Evolutionary conservation across 2,888 invertebrate species (phyloP), one percentile per base, ranked within the genome.

Genomic region (Syrista parreyssii): DNA sequence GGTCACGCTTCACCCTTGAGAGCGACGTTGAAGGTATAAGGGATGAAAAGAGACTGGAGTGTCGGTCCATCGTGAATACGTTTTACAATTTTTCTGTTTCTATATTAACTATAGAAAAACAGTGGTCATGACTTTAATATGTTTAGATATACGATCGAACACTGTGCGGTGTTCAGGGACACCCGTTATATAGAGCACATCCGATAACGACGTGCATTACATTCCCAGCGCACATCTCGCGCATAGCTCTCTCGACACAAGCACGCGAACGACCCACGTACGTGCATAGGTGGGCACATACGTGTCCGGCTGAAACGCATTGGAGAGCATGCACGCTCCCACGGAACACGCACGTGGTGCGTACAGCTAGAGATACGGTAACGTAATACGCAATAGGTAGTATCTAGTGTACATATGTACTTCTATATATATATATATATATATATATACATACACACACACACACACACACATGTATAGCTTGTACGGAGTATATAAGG

Each of bases 151-250:
- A 15, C 6, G 6, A 40, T 40, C 40, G 40, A 40, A 32, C 30
- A 1, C 0, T 69, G 30, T 15, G 30, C 31, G 31, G n/a, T 33
- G 31, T 33, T 33, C 23, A 3, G 31, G 71, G 31, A 71, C 71
- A 71, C 71, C 71, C 71, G 31, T 31, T 71, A 71, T 71, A 71
- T 71, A 71, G 71, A 33, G 71, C 78, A 81, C 82, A 83, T 83
- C 84, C 82, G 84, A 84, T 85, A 85, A 82, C 82, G 80, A 81
- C 83, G 82, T 82, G 84, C 82, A 81, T 83, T 82, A 82, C 83
- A 81, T 81, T 83, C 83, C 80, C 81, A 75, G 80, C 80, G 82
- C 80, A 79, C 82, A 80, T 82, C 81, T 81, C 79, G 80, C 78
- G 79, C 82, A 78, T 71, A 77, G 78, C 83, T 80, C 78, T 80